Conservation (phyloP, 2,797 vertebrate genomes). For the Enteromius radiatus region DNA sequence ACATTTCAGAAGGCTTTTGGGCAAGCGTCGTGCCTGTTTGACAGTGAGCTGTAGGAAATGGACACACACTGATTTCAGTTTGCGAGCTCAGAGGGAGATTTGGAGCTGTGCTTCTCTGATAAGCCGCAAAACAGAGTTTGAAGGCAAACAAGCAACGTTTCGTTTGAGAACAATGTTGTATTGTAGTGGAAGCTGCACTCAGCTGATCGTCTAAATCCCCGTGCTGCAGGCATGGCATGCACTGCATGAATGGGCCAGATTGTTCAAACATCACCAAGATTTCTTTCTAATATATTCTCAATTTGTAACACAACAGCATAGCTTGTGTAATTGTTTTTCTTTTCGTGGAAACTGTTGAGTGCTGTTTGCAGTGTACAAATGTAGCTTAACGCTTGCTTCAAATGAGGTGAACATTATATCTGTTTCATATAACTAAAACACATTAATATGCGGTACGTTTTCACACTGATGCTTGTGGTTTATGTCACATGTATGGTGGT, state of each 20-base stretch:
- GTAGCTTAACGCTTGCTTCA: not conserved
- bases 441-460: not conserved
- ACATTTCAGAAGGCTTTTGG: constrained; percentile 49
- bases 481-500: not conserved
- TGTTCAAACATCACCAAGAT: constrained; percentile 72
- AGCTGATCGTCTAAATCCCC: constrained; percentile 80
- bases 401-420: not conserved
- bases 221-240: constrained; percentile 76
- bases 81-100: constrained; percentile 63
- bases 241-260: constrained; percentile 78
- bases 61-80: constrained; percentile 68
- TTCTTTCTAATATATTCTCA: constrained; percentile 67
- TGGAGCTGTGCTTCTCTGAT: constrained; percentile 70
- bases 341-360: not conserved
- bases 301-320: constrained; percentile 51
- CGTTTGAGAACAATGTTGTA: constrained; percentile 78
- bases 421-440: not conserved
- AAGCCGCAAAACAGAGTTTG: constrained; percentile 68
- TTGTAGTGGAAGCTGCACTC: constrained; percentile 72
- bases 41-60: constrained; percentile 60
- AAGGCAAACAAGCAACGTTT: constrained; percentile 70
- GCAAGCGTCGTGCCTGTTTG: constrained; percentile 52
- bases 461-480: not conserved
- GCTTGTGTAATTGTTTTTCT: constrained; percentile 35
- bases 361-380: not conserved